phyloP scores from a whole-genome alignment of 2,888 invertebrate species.

The Endotricha flammealis region DNA sequence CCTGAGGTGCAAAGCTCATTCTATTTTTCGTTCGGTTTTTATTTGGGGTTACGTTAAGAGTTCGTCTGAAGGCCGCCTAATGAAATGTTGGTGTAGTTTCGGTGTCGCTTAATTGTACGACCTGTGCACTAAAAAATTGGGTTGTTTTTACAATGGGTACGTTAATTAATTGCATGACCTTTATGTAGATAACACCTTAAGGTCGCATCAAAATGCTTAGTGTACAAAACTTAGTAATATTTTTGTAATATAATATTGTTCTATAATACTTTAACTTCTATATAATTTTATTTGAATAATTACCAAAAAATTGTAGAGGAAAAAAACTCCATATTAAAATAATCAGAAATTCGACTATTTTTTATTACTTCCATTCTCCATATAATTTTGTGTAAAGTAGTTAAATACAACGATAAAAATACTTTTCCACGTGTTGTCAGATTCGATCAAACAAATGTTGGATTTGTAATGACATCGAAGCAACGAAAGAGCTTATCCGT shows the following conservation, averaged over 20 bases:
- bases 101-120: slow-evolving; percentile 5
- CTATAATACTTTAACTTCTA: no score
- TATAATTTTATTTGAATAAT: no score
- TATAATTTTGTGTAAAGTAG: no score
- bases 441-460: no score
- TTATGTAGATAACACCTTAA: neutral
- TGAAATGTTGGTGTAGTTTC: slow-evolving; percentile 10
- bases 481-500: neutral
- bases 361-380: no score
- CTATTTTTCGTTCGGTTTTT: slow-evolving; percentile 22
- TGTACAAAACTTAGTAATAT: no score
- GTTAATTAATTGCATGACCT: slow-evolving; percentile 1
- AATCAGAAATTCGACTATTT: no score
- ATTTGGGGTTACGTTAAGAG: slow-evolving; percentile 21
- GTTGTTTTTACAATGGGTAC: neutral
- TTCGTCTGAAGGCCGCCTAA: slow-evolving; percentile 11
- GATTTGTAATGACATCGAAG: neutral
- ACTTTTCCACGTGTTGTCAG: no score
- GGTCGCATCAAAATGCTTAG: neutral
- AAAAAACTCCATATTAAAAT: no score
- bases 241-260: no score
- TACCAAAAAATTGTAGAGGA: no score
- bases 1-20: slow-evolving; percentile 23
- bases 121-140: slow-evolving; percentile 2
- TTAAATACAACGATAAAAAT: no score